phyloP scores from a whole-genome alignment of 35 echinoderm and acorn worm genomes.

The Nesometra sesokonis region DNA sequence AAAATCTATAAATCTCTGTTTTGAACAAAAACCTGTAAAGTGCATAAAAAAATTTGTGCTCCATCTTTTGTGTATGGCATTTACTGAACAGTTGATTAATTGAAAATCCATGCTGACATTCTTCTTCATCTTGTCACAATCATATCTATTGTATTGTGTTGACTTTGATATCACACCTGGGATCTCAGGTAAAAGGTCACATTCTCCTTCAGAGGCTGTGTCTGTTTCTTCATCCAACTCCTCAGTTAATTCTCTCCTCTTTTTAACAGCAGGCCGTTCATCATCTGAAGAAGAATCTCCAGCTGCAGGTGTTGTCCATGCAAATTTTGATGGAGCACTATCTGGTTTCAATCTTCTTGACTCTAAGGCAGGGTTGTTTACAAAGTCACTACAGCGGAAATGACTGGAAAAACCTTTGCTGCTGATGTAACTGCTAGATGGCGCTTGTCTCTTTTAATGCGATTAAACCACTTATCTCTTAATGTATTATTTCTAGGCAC shows the following conservation, averaged over 20 bases:
- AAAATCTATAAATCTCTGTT: not conserved
- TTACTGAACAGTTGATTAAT: not conserved
- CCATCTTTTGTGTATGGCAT: not conserved
- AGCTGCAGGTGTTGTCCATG: not conserved
- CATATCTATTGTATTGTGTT: not conserved
- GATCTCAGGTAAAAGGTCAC: not conserved
- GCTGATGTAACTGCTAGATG: not conserved
- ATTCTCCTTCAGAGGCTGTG: conserved; percentile 1
- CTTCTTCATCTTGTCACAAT: not conserved
- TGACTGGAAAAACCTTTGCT: not conserved
- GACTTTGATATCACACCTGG: not conserved
- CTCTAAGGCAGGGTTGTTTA: not conserved
- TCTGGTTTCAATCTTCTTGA: not conserved
- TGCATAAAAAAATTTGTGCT: not conserved
- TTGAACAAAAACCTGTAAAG: not conserved
- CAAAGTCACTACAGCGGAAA: not conserved
- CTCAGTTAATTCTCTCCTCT: not conserved
- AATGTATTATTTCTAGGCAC: not conserved
- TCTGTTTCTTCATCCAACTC: not conserved
- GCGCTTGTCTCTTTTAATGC: not conserved
- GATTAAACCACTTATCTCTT: not conserved
- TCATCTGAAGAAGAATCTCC: not conserved
- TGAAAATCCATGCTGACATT: not conserved
- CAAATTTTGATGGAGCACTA: not conserved
- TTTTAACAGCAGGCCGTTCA: not conserved